These are phyloP conservation scores for Xanthorhoe spadicearia DNA, from an alignment of 2,888 invertebrate species.

Conservation along the genomic window DNA sequence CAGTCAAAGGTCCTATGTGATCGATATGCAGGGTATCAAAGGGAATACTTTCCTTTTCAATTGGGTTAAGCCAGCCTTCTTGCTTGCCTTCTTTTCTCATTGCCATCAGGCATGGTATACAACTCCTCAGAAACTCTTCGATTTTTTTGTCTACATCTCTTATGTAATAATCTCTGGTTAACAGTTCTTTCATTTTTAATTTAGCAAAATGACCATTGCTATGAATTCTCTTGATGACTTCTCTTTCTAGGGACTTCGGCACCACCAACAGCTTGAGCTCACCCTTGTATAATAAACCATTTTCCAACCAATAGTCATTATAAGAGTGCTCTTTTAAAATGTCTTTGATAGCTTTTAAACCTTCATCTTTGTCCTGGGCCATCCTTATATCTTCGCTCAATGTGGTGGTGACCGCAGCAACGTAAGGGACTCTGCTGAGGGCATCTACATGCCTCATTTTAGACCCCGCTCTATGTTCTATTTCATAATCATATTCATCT, in stretches of 20 bases:
- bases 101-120: slow-evolving; percentile 44
- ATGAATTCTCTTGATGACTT: slow-evolving; percentile 40
- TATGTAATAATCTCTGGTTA: slow-evolving; percentile 28
- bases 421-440: slow-evolving; percentile 31
- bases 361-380: slow-evolving; percentile 42
- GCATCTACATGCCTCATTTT: slow-evolving; percentile 42
- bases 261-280: slow-evolving; percentile 4
- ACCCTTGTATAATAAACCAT: slow-evolving; percentile 44
- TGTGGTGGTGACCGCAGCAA: not conserved
- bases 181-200: slow-evolving; percentile 9
- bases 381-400: slow-evolving; percentile 8
- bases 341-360: slow-evolving; percentile 37
- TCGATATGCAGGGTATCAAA: slow-evolving; percentile 56
- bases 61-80: slow-evolving; percentile 40
- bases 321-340: slow-evolving; percentile 32
- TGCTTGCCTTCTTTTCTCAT: slow-evolving; percentile 48
- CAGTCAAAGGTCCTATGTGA: slow-evolving; percentile 56
- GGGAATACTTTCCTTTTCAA: slow-evolving; percentile 54
- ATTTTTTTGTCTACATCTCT: slow-evolving; percentile 33
- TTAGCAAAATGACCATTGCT: slow-evolving; percentile 42
- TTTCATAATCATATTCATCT: slow-evolving; percentile 35
- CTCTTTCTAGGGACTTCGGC: slow-evolving; percentile 48
- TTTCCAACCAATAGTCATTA: slow-evolving; percentile 38
- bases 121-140: slow-evolving; percentile 30
- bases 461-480: slow-evolving; percentile 36